phyloP scores from a whole-genome alignment of 2,888 invertebrate species.

The Drosophila tanythrix region DNA sequence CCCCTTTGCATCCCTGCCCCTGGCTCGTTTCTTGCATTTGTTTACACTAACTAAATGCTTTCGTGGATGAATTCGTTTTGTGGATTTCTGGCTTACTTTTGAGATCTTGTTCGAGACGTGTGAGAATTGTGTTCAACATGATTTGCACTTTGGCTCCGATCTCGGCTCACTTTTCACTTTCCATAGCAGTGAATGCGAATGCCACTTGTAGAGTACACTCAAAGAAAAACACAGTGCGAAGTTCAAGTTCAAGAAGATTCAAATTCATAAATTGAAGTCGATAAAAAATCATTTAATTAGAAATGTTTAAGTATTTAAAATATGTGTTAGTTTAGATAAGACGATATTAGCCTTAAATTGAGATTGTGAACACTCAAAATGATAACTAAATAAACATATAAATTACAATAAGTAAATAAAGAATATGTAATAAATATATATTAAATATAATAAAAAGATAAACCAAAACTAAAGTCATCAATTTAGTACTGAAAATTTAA shows the following conservation, averaged over 20 bases:
- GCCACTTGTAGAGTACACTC: conserved; percentile 7
- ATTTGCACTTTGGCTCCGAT: conserved; percentile 65
- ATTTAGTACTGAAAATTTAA: not conserved
- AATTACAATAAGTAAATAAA: not conserved
- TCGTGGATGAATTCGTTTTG: conserved; percentile 46
- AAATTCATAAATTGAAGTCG: not conserved
- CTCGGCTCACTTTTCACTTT: conserved; percentile 48
- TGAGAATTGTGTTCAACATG: conserved; percentile 65
- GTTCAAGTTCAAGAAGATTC: not conserved
- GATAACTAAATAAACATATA: too few species aligned
- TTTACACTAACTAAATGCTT: conserved; percentile 58
- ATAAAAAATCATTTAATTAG: too few species aligned
- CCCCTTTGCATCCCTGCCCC: not conserved
- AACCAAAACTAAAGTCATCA: not conserved
- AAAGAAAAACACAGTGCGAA: not conserved
- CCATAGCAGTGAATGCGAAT: conserved; percentile 21
- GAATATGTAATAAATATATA: not conserved
- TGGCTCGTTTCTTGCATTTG: conserved; percentile 38
- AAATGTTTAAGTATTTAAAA: too few species aligned
- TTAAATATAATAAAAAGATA: not conserved
- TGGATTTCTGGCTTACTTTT: conserved; percentile 33
- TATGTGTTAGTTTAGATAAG: too few species aligned
- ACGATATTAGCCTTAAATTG: too few species aligned
- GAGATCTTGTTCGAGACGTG: conserved; percentile 50
- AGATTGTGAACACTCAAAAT: too few species aligned